These are phyloP conservation scores for Heterohyrax brucei DNA, from an alignment of 2,797 vertebrate genomes.

Conservation along the genomic window DNA sequence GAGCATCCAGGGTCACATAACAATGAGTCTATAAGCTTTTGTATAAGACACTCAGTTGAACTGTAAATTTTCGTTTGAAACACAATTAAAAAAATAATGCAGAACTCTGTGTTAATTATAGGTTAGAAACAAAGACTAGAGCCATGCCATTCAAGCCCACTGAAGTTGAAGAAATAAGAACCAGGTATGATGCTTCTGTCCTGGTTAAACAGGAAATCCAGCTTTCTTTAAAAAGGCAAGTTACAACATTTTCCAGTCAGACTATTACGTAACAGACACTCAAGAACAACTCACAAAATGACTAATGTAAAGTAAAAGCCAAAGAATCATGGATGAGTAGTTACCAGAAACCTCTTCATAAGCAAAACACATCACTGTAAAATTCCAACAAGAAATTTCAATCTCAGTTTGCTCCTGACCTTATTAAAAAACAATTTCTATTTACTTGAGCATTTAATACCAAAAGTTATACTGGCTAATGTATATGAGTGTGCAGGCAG, in stretches of 20 bases:
- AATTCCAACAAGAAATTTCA: constrained; percentile 62
- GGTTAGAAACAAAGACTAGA: constrained; percentile 3
- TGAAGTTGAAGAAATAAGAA: neutral
- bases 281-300: constrained; percentile 14
- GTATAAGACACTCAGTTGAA: no score
- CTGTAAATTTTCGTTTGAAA: no score
- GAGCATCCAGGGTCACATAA: no score
- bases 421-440: neutral
- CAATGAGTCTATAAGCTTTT: no score
- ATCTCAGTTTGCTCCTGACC: neutral
- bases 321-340: constrained; percentile 21
- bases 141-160: neutral
- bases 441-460: constrained; percentile 20
- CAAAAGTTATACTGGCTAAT: neutral
- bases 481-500: neutral
- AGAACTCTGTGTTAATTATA: constrained; percentile 5
- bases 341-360: constrained; percentile 60
- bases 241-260: neutral
- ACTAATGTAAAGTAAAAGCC: constrained; percentile 44
- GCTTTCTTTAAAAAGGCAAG: constrained; percentile 58
- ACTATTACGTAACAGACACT: constrained; percentile 38
- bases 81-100: neutral
- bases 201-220: neutral
- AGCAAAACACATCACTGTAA: neutral
- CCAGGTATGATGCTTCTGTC: neutral